A percentile compares a stretch with the other conserved stretches of the same genome.
phyloP scores from a whole-genome alignment of 2,113 vertebrate genomes.

The Origma solitaria region DNA sequence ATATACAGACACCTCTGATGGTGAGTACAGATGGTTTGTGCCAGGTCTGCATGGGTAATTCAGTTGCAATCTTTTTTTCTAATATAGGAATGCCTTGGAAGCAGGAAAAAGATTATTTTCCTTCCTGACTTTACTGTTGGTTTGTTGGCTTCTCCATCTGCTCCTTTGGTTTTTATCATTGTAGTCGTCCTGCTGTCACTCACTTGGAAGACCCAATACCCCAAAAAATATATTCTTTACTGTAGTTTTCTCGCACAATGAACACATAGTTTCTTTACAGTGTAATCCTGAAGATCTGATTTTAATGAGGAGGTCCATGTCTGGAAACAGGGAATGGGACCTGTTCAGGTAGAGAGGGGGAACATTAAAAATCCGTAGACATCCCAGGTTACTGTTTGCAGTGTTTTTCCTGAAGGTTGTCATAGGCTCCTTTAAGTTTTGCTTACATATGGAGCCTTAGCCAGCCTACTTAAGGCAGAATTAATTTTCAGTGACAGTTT shows the following conservation, averaged over 20 bases:
- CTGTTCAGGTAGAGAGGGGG: background rate
- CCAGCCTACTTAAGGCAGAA: constrained; percentile 4
- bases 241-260: background rate
- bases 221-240: background rate
- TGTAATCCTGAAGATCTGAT: background rate
- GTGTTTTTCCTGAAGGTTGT: background rate
- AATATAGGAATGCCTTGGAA: background rate
- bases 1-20: background rate
- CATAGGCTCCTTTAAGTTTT: background rate
- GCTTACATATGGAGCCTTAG: background rate
- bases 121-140: background rate
- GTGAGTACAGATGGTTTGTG: background rate
- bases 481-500: constrained; percentile 26
- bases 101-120: background rate
- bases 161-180: background rate
- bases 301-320: background rate
- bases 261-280: background rate
- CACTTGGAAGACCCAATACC: background rate
- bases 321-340: background rate
- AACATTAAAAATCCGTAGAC: background rate
- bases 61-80: background rate
- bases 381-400: background rate
- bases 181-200: background rate
- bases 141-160: background rate
- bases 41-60: background rate